phyloP scores from a whole-genome alignment of 2,113 vertebrate species.

The Salvelinus fontinalis region DNA sequence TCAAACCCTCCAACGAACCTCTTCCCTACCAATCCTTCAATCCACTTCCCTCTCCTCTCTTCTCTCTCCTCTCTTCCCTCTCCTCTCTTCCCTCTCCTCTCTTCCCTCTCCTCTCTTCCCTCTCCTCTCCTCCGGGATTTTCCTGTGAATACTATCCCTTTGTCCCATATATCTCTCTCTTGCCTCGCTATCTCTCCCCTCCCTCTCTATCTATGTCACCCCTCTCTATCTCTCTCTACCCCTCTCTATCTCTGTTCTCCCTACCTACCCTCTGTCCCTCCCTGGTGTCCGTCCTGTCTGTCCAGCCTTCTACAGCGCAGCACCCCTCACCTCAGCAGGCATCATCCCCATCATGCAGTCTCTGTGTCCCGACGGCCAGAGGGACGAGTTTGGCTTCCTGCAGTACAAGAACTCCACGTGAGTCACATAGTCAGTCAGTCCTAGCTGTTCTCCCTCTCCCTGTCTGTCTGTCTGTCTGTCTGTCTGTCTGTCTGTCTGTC shows the following conservation, averaged over 20 bases:
- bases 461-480: not conserved
- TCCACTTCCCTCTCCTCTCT: not conserved
- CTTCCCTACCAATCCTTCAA: not conserved
- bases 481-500: too few relatives aligned
- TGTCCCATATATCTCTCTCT: too few relatives aligned
- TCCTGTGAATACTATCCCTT: too few relatives aligned
- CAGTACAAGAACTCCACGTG: slow-evolving; percentile 97
- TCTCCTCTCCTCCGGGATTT: too few relatives aligned
- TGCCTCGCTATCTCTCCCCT: too few relatives aligned
- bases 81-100: too few relatives aligned
- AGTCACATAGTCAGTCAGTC: slow-evolving; percentile 59
- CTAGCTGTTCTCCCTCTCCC: not conserved
- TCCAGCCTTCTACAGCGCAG: slow-evolving; percentile 90
- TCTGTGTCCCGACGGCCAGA: slow-evolving; percentile 90
- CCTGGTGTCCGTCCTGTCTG: slow-evolving; percentile 27
- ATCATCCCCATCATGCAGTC: slow-evolving; percentile 97
- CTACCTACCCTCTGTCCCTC: not conserved
- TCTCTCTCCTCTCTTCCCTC: too few relatives aligned
- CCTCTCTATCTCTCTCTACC: too few relatives aligned
- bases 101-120: not conserved
- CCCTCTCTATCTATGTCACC: too few relatives aligned
- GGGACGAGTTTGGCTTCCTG: slow-evolving; percentile 94
- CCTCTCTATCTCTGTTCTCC: too few relatives aligned
- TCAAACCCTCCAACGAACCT: too few relatives aligned
- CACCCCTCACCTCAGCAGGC: slow-evolving; percentile 90